Conservation (phyloP, 2,888 invertebrate genomes). For the Drosophila villosipedis region DNA sequence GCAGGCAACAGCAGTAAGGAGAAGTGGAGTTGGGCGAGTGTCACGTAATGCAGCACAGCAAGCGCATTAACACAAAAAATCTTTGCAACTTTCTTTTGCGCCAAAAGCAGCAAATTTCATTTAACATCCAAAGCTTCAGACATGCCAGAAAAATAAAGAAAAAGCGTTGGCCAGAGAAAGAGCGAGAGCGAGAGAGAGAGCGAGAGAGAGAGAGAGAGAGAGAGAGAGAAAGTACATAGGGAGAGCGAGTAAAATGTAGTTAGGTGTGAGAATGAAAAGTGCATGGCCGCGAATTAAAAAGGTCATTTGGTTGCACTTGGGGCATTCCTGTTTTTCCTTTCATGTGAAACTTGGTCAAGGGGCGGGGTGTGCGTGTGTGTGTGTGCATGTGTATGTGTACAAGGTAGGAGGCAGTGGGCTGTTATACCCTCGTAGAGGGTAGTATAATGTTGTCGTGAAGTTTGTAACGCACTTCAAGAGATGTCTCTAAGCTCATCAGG, state of each 20-base stretch:
- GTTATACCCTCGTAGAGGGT: not conserved
- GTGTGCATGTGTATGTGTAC: not conserved
- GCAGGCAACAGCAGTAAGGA: not conserved
- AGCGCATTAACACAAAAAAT: constrained; percentile 77
- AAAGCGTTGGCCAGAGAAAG: not conserved
- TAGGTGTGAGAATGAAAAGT: constrained; percentile 60
- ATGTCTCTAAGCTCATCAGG: not conserved
- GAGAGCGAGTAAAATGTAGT: not conserved
- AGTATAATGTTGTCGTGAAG: not conserved
- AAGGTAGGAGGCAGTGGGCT: not conserved
- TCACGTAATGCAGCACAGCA: constrained; percentile 70
- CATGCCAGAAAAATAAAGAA: constrained; percentile 27
- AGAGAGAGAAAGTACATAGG: not conserved
- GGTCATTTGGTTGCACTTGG: constrained; percentile 79
- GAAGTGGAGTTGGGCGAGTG: constrained; percentile 48
- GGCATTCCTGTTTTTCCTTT: constrained; percentile 36
- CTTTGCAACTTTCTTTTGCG: constrained; percentile 78
- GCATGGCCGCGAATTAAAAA: constrained; percentile 81
- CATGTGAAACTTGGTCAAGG: not conserved
- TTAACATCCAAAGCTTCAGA: constrained; percentile 67
- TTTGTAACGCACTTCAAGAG: not conserved
- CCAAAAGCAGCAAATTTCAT: constrained; percentile 79
- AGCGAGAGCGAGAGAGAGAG: not conserved
- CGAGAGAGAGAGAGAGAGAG: not conserved
- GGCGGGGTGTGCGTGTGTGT: not conserved